Evolutionary conservation across 2,797 vertebrate species (phyloP).

Genomic region (Acanthis flammea): DNA sequence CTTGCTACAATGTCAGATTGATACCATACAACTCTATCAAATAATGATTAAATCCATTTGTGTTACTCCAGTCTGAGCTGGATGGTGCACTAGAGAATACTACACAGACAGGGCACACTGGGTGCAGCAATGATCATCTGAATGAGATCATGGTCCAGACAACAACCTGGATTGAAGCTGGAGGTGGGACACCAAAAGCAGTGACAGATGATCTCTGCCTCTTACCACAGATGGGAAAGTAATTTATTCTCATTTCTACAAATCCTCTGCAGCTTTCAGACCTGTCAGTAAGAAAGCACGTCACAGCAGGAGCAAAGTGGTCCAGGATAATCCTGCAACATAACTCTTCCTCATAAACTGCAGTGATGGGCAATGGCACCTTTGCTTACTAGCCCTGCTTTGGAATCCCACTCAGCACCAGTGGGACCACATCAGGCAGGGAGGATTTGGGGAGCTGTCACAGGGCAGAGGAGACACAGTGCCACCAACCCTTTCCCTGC

Average conservation of each 20-base stretch:
- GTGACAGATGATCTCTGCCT: neutral
- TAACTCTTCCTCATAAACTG: neutral
- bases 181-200: neutral
- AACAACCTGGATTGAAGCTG: neutral
- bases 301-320: neutral
- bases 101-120: neutral
- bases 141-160: neutral
- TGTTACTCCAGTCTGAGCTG: neutral
- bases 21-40: neutral
- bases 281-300: neutral
- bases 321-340: neutral
- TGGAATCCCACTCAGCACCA: neutral
- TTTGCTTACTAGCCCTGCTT: neutral
- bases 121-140: neutral
- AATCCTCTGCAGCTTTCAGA: neutral
- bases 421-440: rapidly evolving
- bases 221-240: neutral
- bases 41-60: neutral
- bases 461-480: neutral
- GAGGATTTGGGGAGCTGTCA: neutral
- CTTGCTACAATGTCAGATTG: neutral
- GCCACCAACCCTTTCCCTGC: rapidly evolving
- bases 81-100: neutral
- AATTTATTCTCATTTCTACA: neutral
- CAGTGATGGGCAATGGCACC: neutral